Evolutionary conservation across 2,113 vertebrate genomes (phyloP), one percentile per base, ranked within the genome.

Genomic region (Thunnus thynnus): DNA sequence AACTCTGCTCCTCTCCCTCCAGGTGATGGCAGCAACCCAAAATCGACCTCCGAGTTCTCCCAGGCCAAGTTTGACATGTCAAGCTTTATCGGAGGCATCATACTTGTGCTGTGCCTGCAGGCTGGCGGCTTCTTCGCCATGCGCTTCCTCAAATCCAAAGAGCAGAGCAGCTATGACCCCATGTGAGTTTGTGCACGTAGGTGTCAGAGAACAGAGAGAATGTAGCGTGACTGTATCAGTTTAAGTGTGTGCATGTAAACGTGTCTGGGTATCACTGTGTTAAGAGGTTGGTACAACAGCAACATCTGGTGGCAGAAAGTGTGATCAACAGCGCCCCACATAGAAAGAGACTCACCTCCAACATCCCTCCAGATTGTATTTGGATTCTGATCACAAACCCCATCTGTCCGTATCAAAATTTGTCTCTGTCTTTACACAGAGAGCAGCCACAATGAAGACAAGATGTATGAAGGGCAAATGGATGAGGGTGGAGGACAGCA

Each of bases 61-160:
- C 95, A 95, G 3, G 95, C 97, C 0, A 95, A 96, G 41, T 99
- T 99, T 1, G 95, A 98, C 73, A 95, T 97, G 0, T 96, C 97
- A 83, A 99, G 98, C 78, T 99, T 99, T 92, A 89, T 98, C 0
- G 98, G 98, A 0, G 98, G 98, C n/a, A 94, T 97, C 0, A 93
- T 99, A 81, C 92, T 99, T 51, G 97, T 98, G 77, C 91, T 99
- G 65, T 95, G 96, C 46, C 56, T 98, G 51, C 97, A 99, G 85
- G 94, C 96, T 0, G 96, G 94, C 0, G 93, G 93, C 66, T 97
- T 98, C 93, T 96, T 99, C 3, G 30, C 96, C 73, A 83, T 99
- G 94, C 97, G 96, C 60, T 97, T 98, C 94, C 93, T 99, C 89
- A 97, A 96, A 84, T 95, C 96, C 0, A 97, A 97, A 95, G 97